These are phyloP conservation scores for Larimichthys crocea DNA, from an alignment of 2,113 vertebrate species.

Conservation along the genomic window DNA sequence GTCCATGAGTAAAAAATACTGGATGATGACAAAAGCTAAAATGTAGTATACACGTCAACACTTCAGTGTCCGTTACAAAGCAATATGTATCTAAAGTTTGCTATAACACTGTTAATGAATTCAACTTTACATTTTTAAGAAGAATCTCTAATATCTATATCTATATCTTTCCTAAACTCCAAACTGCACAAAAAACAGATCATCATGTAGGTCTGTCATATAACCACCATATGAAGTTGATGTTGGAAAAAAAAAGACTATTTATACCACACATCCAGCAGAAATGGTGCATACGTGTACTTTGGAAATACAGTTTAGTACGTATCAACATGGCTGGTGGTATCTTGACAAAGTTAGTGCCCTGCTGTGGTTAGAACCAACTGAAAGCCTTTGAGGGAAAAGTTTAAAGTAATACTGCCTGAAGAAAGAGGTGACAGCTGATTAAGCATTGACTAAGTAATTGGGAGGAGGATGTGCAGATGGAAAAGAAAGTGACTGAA, in stretches of 20 bases:
- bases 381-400: background rate
- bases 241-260: too few species aligned
- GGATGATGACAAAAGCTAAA: too few species aligned
- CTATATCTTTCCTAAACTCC: too few species aligned
- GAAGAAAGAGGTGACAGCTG: conserved; percentile 54
- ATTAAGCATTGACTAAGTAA: conserved; percentile 63
- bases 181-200: background rate
- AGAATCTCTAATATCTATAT: too few species aligned
- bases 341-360: background rate
- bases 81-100: too few species aligned
- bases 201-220: background rate
- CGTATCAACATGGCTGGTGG: background rate
- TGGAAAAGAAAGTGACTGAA: conserved; percentile 53
- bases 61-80: too few species aligned
- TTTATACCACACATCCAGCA: too few species aligned
- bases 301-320: background rate
- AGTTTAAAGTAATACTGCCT: conserved; percentile 34
- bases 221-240: background rate
- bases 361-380: conserved; percentile 5
- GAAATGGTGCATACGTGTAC: background rate
- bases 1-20: too few species aligned
- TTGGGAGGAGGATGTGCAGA: conserved; percentile 52
- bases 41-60: too few species aligned
- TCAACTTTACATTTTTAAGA: too few species aligned
- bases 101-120: too few species aligned